phyloP scores from a whole-genome alignment of 2,888 invertebrate genomes.

The Drepanosiphum platanoidis region DNA sequence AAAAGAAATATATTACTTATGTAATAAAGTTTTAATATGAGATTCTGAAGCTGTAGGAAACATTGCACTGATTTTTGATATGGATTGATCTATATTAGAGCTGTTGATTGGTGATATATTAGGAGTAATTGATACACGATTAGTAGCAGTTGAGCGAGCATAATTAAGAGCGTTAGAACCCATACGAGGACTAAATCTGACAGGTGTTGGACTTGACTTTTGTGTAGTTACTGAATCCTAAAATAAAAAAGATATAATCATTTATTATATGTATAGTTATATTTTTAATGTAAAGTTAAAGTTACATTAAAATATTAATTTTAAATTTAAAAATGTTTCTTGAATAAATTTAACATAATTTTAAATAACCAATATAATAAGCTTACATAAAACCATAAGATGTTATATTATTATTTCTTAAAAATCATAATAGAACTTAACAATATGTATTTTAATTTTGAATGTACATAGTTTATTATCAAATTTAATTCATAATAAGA shows the following conservation, averaged over 20 bases:
- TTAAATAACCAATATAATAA: too few species aligned
- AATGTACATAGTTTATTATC: too few species aligned
- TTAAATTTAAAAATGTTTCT: too few species aligned
- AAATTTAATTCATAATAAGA: too few species aligned
- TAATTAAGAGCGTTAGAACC: slow-evolving; percentile 67
- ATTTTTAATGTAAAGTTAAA: too few species aligned
- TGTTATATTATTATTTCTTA: too few species aligned
- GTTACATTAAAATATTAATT: too few species aligned
- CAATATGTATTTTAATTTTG: too few species aligned
- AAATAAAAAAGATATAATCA: background rate
- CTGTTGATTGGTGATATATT: slow-evolving; percentile 67
- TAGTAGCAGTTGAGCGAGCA: slow-evolving; percentile 61
- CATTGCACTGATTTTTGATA: slow-evolving; percentile 84
- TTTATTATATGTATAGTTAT: too few species aligned
- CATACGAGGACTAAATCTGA: slow-evolving; percentile 69
- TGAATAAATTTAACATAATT: too few species aligned
- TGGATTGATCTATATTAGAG: slow-evolving; percentile 78
- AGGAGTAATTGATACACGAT: slow-evolving; percentile 66
- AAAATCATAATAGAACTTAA: too few species aligned
- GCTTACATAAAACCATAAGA: too few species aligned
- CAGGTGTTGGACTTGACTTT: slow-evolving; percentile 69
- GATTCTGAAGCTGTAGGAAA: slow-evolving; percentile 91
- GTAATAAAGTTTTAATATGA: slow-evolving; percentile 84
- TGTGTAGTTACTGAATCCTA: slow-evolving; percentile 50
- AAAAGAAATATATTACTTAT: slow-evolving; percentile 78